These are phyloP conservation scores for Pterostichus madidus DNA, from an alignment of 2,888 invertebrate genomes.

Conservation along the genomic window DNA sequence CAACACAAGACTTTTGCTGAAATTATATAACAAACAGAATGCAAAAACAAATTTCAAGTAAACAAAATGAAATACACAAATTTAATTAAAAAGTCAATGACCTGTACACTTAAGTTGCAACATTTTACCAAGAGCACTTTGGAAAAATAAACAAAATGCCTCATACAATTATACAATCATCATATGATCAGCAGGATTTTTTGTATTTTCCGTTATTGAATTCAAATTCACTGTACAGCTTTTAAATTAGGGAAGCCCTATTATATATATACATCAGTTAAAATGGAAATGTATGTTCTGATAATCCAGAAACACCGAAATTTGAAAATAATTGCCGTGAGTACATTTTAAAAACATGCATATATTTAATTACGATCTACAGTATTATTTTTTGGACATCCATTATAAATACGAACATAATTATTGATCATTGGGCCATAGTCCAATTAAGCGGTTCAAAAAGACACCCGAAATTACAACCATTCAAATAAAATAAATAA, in stretches of 20 bases:
- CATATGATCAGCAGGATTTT: conserved; percentile 41
- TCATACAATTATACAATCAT: conserved; percentile 16
- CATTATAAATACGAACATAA: conserved; percentile 19
- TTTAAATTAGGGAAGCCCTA: conserved; percentile 43
- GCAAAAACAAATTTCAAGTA: conserved; percentile 8
- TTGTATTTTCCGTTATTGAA: conserved; percentile 39
- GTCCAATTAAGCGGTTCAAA: conserved; percentile 13
- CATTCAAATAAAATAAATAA: no score
- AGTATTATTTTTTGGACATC: conserved; percentile 40
- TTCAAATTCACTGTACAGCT: conserved; percentile 42
- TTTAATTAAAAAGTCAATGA: conserved; percentile 28
- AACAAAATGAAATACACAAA: conserved; percentile 11
- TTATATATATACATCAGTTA: conserved; percentile 39
- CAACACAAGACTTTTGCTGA: background rate
- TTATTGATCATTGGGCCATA: background rate
- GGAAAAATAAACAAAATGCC: background rate
- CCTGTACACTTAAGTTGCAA: conserved; percentile 2
- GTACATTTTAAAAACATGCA: conserved; percentile 51
- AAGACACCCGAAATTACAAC: background rate
- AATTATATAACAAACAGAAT: conserved; percentile 33
- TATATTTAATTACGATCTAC: conserved; percentile 35
- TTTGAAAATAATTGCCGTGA: conserved; percentile 52
- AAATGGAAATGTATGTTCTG: conserved; percentile 37
- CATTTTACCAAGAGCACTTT: background rate
- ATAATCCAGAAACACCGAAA: conserved; percentile 27